A percentile compares a stretch with the other conserved stretches of the same genome.
These are phyloP conservation scores for Patella vulgata DNA, from an alignment of 1,140 invertebrate species.

Conservation along the genomic window DNA sequence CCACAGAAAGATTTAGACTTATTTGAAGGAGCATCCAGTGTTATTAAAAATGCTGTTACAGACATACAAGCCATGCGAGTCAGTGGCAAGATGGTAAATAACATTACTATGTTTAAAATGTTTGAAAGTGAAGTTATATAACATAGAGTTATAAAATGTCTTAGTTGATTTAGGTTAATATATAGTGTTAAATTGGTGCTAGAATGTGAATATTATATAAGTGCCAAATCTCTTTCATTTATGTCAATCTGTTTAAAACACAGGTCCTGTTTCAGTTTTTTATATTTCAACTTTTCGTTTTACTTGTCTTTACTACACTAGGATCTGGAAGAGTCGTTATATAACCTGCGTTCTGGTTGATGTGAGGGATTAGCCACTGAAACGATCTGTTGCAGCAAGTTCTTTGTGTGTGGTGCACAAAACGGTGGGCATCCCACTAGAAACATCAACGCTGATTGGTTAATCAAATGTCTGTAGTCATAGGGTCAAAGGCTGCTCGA, in stretches of 20 bases:
- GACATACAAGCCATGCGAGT: conserved; percentile 22
- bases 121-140: background rate
- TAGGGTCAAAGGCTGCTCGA: too few species aligned
- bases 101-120: background rate
- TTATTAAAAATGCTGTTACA: conserved; percentile 68
- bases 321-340: too few species aligned
- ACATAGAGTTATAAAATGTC: background rate
- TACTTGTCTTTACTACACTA: too few species aligned
- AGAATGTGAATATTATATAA: background rate
- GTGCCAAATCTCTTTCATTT: background rate
- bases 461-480: too few species aligned
- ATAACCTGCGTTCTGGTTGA: too few species aligned
- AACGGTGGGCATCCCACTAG: too few species aligned
- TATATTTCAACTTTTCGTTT: background rate
- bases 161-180: background rate
- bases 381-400: too few species aligned
- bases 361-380: too few species aligned
- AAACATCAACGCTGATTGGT: too few species aligned
- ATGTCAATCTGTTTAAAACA: background rate
- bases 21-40: conserved; percentile 77
- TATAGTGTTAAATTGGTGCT: background rate
- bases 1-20: conserved; percentile 75
- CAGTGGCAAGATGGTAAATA: conserved; percentile 12
- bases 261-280: background rate
- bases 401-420: too few species aligned